These are phyloP conservation scores for Caenorhabditis remanei DNA, from an alignment of 1,140 invertebrate species.

Conservation along the genomic window DNA sequence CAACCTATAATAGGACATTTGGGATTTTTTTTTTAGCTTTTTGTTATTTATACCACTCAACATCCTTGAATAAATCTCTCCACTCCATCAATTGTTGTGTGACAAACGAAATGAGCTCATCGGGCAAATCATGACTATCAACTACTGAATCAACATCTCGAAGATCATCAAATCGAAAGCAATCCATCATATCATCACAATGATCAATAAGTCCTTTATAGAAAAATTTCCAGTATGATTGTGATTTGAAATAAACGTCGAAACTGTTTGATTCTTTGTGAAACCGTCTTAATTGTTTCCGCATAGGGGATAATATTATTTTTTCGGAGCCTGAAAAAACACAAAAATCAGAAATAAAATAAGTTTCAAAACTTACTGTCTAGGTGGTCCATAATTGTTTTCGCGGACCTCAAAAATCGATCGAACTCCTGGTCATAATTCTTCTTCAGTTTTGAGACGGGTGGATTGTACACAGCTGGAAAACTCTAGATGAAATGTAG, in stretches of 20 bases:
- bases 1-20: not conserved
- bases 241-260: conserved; percentile 36
- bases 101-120: conserved; percentile 29
- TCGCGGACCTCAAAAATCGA: not conserved
- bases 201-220: conserved; percentile 21
- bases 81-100: conserved; percentile 41
- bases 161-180: conserved; percentile 30
- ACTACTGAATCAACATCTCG: not conserved
- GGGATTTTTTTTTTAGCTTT: not conserved
- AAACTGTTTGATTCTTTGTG: conserved; percentile 30
- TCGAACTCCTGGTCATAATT: conserved; percentile 8
- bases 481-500: too few relatives aligned
- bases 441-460: not conserved
- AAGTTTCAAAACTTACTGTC: not conserved
- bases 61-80: conserved; percentile 29
- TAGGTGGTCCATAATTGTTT: not conserved
- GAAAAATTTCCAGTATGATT: conserved; percentile 40
- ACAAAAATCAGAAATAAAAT: not conserved
- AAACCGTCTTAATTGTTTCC: not conserved
- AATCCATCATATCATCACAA: conserved; percentile 35
- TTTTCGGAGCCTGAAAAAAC: not conserved
- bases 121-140: not conserved
- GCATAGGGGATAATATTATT: not conserved
- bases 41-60: not conserved
- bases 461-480: conserved; percentile 27